Evolutionary conservation across 2,888 invertebrate genomes (phyloP).

Genomic region (Drosophila cognata): DNA sequence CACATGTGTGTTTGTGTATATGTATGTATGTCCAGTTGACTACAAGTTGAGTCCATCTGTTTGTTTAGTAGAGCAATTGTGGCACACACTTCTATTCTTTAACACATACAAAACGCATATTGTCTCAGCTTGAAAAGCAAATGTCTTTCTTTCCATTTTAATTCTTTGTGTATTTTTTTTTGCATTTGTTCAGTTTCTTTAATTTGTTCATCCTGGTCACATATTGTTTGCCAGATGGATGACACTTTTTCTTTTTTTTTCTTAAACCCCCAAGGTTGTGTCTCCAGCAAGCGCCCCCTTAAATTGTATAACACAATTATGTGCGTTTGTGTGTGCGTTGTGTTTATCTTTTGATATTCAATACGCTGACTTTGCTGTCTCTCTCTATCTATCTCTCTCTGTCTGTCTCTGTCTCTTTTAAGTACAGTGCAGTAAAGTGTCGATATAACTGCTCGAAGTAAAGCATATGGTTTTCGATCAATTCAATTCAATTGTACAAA

Average conservation of each 20-base stretch:
- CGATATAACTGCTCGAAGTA: slow-evolving; percentile 1
- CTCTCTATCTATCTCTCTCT: neutral
- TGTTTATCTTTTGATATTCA: slow-evolving; percentile 62
- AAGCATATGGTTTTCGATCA: slow-evolving; percentile 9
- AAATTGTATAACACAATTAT: slow-evolving; percentile 66
- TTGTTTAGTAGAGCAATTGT: slow-evolving; percentile 33
- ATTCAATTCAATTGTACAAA: neutral
- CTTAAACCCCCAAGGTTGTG: slow-evolving; percentile 59
- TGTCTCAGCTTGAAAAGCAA: slow-evolving; percentile 15
- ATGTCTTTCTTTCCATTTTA: neutral
- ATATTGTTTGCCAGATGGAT: slow-evolving; percentile 11
- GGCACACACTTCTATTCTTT: slow-evolving; percentile 34
- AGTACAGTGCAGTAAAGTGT: slow-evolving; percentile 34
- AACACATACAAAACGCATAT: slow-evolving; percentile 13
- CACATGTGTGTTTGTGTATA: slow-evolving; percentile 2
- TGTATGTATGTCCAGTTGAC: slow-evolving; percentile 6
- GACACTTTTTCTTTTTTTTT: neutral
- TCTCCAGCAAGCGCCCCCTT: slow-evolving; percentile 29
- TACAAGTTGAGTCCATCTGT: slow-evolving; percentile 6
- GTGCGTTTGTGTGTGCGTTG: slow-evolving; percentile 3
- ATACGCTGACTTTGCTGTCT: slow-evolving; percentile 27
- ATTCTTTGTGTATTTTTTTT: neutral
- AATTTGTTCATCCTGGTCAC: slow-evolving; percentile 20
- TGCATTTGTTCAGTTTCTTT: neutral
- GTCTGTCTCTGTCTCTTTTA: slow-evolving; percentile 13